These are phyloP conservation scores for Rutpela maculata DNA, from an alignment of 2,888 invertebrate species.

Conservation along the genomic window DNA sequence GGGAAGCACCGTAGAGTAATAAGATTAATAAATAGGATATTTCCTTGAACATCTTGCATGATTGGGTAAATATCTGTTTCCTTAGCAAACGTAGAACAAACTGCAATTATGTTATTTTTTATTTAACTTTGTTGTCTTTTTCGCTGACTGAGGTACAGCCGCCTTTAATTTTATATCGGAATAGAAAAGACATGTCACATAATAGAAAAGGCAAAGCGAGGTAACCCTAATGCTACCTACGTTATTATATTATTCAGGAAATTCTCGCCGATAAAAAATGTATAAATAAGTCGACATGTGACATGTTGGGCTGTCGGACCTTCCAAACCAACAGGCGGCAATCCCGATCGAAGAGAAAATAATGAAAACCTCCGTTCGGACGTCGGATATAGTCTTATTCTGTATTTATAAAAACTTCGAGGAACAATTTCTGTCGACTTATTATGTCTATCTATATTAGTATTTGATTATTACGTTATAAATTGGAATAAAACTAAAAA, in stretches of 20 bases:
- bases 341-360: slow-evolving; percentile 2
- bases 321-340: background rate
- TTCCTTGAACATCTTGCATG: background rate
- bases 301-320: background rate
- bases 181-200: background rate
- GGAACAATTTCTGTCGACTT: background rate
- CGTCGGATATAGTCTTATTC: background rate
- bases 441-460: background rate
- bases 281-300: background rate
- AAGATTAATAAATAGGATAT: background rate
- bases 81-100: background rate
- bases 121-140: background rate
- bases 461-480: no score
- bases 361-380: background rate
- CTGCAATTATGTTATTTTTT: background rate
- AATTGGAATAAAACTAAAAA: no score
- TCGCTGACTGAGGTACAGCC: background rate
- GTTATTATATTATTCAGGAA: background rate
- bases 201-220: background rate
- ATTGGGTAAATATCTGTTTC: background rate
- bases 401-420: background rate
- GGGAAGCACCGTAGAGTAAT: slow-evolving; percentile 1
- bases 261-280: background rate
- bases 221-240: background rate
- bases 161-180: background rate